These are phyloP conservation scores for Bettongia penicillata DNA, from an alignment of 2,113 vertebrate species.

Conservation along the genomic window DNA sequence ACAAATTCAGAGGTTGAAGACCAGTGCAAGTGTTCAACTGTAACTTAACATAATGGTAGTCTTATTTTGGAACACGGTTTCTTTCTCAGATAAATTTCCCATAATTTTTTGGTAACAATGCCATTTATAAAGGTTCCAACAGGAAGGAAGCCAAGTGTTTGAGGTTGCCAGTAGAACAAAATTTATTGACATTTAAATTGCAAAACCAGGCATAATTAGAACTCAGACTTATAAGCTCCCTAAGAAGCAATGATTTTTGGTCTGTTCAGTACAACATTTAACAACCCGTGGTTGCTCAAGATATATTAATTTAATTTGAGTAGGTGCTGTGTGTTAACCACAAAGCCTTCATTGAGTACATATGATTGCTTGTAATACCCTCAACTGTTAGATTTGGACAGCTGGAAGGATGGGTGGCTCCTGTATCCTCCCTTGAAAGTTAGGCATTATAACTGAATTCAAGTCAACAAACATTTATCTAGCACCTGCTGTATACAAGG, in stretches of 20 bases:
- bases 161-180: neutral
- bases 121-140: neutral
- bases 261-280: neutral
- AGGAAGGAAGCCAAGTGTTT: neutral
- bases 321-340: neutral
- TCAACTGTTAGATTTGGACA: neutral
- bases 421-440: neutral
- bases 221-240: neutral
- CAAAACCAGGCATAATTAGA: neutral
- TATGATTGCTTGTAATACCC: neutral
- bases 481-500: neutral
- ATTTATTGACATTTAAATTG: neutral
- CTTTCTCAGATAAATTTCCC: neutral
- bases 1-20: neutral
- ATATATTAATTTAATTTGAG: neutral
- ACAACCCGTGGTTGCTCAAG: neutral
- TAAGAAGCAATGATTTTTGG: neutral
- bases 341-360: neutral
- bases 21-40: neutral
- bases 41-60: neutral
- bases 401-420: neutral
- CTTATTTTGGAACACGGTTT: neutral
- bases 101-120: neutral
- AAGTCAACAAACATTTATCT: neutral
- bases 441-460: constrained; percentile 19